A percentile compares a stretch with the other conserved stretches of the same genome.
These are phyloP conservation scores for Crematogaster levior DNA, from an alignment of 2,888 invertebrate genomes.

Conservation along the genomic window DNA sequence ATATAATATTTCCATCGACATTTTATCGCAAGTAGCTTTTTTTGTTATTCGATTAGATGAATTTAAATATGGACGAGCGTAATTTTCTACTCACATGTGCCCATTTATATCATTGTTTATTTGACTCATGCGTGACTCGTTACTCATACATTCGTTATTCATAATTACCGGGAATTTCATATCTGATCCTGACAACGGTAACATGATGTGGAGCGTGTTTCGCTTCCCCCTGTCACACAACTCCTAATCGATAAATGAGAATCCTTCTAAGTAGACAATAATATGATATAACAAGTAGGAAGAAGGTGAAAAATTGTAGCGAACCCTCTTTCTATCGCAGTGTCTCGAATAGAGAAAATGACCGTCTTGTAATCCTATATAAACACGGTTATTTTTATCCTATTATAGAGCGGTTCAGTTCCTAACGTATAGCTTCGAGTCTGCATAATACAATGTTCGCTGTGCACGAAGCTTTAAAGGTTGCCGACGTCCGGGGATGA, in stretches of 20 bases:
- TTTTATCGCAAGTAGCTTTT: not conserved
- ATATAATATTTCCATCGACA: not conserved
- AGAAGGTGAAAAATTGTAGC: conserved; percentile 52
- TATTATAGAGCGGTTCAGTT: conserved; percentile 74
- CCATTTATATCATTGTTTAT: not conserved
- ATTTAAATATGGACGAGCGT: not conserved
- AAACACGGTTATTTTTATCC: conserved; percentile 79
- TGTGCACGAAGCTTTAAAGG: conserved; percentile 62
- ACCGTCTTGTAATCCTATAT: conserved; percentile 76
- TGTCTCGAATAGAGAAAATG: conserved; percentile 63
- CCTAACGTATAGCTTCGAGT: conserved; percentile 50
- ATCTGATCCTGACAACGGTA: conserved; percentile 15
- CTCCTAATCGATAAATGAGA: conserved; percentile 60
- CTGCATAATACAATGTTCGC: conserved; percentile 70
- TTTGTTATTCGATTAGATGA: not conserved
- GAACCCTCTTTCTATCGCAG: conserved; percentile 28
- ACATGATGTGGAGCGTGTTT: not conserved
- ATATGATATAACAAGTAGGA: conserved; percentile 26
- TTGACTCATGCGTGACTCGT: not conserved
- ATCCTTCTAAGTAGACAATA: conserved; percentile 53
- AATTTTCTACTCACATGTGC: not conserved
- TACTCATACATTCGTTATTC: conserved; percentile 8
- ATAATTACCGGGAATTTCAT: conserved; percentile 25
- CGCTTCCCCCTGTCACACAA: conserved; percentile 24
- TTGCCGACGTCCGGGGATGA: conserved; percentile 69